Evolutionary conservation across 2,888 invertebrate genomes (phyloP).

Genomic region (Poecilobothrus nobilitatus): DNA sequence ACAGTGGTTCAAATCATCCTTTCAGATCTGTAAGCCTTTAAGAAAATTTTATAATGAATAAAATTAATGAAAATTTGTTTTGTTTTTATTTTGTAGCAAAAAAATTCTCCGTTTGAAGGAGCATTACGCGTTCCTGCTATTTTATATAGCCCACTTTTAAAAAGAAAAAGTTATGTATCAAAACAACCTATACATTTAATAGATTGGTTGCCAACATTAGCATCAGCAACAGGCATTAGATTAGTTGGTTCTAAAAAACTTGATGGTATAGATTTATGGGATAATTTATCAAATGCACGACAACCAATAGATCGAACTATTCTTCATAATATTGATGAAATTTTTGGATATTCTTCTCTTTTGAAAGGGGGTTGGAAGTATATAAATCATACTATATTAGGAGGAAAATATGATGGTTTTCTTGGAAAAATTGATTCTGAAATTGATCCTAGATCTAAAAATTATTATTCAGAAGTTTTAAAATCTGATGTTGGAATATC

Average conservation of each 20-base stretch:
- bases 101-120: slow-evolving; percentile 79
- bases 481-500: slow-evolving; percentile 24
- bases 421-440: slow-evolving; percentile 20
- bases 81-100: slow-evolving; percentile 46
- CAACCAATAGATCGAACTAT: slow-evolving; percentile 48
- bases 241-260: slow-evolving; percentile 39
- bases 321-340: slow-evolving; percentile 62
- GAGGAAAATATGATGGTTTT: slow-evolving; percentile 26
- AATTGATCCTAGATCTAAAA: slow-evolving; percentile 21
- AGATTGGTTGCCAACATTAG: slow-evolving; percentile 77
- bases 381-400: slow-evolving; percentile 25
- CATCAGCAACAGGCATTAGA: slow-evolving; percentile 32
- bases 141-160: slow-evolving; percentile 60
- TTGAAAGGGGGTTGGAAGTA: slow-evolving; percentile 25
- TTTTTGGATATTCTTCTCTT: slow-evolving; percentile 32
- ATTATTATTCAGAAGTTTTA: slow-evolving; percentile 20
- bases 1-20: slow-evolving; percentile 74
- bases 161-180: slow-evolving; percentile 49
- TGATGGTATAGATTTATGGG: slow-evolving; percentile 64
- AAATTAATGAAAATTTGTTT: neutral
- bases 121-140: slow-evolving; percentile 68
- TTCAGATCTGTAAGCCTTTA: slow-evolving; percentile 57
- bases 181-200: slow-evolving; percentile 66
- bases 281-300: slow-evolving; percentile 41
- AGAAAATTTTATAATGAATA: neutral